Evolutionary conservation across 30 jellyfish, hydroid and myxozoan genomes (phyloP).

Genomic region (Chironex yamaguchii): DNA sequence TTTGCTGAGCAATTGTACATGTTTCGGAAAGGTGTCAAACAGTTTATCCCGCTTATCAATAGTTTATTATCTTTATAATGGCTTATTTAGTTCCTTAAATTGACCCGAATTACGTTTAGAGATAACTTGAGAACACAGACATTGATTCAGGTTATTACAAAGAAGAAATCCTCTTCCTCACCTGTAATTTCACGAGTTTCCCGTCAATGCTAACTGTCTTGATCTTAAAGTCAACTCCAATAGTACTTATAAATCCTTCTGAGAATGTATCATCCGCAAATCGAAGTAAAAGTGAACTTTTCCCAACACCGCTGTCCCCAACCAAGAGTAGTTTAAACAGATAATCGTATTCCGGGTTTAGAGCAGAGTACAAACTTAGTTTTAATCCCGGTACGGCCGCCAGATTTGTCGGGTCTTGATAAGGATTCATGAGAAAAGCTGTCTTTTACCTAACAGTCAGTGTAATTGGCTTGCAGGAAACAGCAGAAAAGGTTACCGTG

Average conservation of each 20-base stretch:
- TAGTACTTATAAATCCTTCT: conserved; percentile 82
- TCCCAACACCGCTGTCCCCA: conserved; percentile 92
- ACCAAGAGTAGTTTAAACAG: conserved; percentile 77
- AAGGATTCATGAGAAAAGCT: background rate
- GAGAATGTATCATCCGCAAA: conserved; percentile 80
- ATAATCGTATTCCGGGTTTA: conserved; percentile 86
- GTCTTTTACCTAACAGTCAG: no score
- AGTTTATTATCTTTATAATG: no score
- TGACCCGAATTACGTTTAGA: no score
- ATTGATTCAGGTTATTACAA: no score
- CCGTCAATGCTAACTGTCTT: conserved; percentile 78
- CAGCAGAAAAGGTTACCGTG: no score
- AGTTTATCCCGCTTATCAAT: no score
- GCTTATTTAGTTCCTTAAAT: no score
- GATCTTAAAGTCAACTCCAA: conserved; percentile 87
- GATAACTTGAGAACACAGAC: no score
- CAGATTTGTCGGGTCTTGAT: background rate
- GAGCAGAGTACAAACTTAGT: conserved; percentile 56
- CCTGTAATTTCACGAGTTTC: conserved; percentile 83
- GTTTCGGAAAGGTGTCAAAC: no score
- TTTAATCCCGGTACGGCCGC: conserved; percentile 66
- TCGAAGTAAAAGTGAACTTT: conserved; percentile 72
- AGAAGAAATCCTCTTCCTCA: no score
- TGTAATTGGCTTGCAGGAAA: no score
- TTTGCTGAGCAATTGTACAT: no score